Conservation (phyloP, 2,113 vertebrate genomes). For the Larimichthys polyactis region DNA sequence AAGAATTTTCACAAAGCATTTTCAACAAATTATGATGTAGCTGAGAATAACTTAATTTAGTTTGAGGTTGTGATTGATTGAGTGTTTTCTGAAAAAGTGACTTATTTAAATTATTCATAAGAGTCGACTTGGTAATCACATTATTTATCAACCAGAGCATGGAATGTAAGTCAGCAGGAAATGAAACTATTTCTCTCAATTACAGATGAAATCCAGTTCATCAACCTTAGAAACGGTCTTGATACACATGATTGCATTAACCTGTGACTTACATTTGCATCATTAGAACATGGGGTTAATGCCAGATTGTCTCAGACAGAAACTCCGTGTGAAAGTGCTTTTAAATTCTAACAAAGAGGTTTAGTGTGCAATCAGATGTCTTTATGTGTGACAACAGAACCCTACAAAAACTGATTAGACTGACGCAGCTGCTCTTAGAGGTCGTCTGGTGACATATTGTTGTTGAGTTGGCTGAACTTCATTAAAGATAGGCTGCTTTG, state of each 20-base stretch:
- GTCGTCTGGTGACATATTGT: background rate
- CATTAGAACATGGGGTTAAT: background rate
- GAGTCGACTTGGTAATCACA: background rate
- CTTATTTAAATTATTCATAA: background rate
- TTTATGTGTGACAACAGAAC: background rate
- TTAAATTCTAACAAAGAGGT: background rate
- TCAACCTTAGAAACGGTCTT: background rate
- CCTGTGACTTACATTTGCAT: background rate
- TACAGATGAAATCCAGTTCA: background rate
- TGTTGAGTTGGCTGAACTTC: background rate
- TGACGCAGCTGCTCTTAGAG: background rate
- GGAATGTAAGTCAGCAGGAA: background rate
- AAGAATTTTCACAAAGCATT: too few species aligned
- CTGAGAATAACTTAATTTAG: background rate
- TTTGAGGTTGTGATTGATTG: background rate
- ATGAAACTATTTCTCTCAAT: background rate
- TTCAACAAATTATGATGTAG: background rate
- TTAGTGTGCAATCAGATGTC: constrained; percentile 8
- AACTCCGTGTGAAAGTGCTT: background rate
- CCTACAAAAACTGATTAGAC: background rate
- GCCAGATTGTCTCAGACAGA: background rate
- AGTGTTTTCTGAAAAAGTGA: background rate
- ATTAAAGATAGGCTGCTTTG: background rate
- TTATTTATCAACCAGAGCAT: background rate
- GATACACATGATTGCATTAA: background rate